Evolutionary conservation across 2,888 invertebrate genomes (phyloP).

Genomic region (Agrotis segetum): DNA sequence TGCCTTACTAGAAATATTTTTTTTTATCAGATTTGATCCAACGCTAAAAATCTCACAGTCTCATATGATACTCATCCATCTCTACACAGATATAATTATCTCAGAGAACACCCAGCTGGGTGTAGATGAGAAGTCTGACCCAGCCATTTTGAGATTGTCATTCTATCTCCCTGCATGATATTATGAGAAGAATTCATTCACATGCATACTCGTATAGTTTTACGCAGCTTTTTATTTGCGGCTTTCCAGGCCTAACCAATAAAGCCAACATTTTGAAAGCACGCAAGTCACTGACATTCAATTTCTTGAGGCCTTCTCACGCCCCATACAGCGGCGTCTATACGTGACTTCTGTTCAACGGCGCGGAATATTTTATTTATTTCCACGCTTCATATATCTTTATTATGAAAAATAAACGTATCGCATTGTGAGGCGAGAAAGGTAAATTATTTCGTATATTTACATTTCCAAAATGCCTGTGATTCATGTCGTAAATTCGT

Average conservation of each 20-base stretch:
- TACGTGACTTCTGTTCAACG: conserved; percentile 64
- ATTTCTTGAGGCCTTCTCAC: conserved; percentile 61
- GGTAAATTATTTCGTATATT: conserved; percentile 29
- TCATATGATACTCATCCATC: no score
- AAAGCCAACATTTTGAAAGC: conserved; percentile 19
- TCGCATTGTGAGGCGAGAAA: conserved; percentile 27
- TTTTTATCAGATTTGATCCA: no score
- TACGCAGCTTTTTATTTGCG: neutral
- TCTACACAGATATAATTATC: no score
- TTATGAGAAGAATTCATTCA: neutral
- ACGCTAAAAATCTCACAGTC: no score
- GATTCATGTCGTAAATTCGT: neutral
- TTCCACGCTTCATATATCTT: conserved; percentile 59
- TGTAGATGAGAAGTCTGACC: no score
- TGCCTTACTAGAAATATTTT: no score
- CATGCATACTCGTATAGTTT: no score
- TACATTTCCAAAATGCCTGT: conserved; percentile 7
- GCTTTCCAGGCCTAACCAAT: neutral
- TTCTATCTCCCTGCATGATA: neutral
- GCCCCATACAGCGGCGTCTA: conserved; percentile 41
- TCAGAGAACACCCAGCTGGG: no score
- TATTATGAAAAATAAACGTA: conserved; percentile 58
- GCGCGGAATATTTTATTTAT: conserved; percentile 60
- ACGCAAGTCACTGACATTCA: conserved; percentile 55
- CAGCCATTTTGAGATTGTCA: no score